Percentiles rank a stretch among this genome's conserved stretches.
These are phyloP conservation scores for Ophion ventricosus DNA, from an alignment of 2,888 invertebrate species.

Conservation along the genomic window DNA sequence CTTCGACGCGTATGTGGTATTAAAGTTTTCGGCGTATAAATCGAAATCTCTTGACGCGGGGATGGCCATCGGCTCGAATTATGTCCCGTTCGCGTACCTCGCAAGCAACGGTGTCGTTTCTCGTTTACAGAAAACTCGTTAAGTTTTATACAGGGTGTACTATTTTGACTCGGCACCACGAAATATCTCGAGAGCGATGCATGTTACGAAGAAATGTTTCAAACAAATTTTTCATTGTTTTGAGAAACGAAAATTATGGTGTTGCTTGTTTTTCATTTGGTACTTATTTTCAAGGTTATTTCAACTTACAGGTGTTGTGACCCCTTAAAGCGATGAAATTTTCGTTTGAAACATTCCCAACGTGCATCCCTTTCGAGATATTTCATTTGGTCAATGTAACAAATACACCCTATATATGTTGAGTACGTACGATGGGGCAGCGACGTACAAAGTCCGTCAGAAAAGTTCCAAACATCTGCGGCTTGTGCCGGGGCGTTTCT, in stretches of 20 bases:
- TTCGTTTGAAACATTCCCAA: not conserved
- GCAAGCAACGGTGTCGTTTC: not conserved
- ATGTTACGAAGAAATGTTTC: not conserved
- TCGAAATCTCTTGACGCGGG: slow-evolving; percentile 18
- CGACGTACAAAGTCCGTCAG: slow-evolving; percentile 15
- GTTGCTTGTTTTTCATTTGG: not conserved
- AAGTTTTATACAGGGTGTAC: not conserved
- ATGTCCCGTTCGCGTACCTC: not conserved
- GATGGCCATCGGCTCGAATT: slow-evolving; percentile 30
- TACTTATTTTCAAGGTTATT: not conserved
- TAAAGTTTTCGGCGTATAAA: slow-evolving; percentile 9
- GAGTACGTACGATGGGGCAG: slow-evolving; percentile 4
- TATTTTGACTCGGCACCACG: not conserved
- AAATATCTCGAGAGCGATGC: not conserved
- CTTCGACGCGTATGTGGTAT: not conserved
- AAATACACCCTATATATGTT: not conserved
- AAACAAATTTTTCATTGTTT: no score
- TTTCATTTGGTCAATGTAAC: not conserved
- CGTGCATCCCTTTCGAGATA: not conserved
- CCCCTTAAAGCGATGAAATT: not conserved
- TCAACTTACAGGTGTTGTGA: no score
- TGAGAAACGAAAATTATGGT: not conserved
- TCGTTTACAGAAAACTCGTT: slow-evolving; percentile 22
- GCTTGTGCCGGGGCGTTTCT: slow-evolving; percentile 63
- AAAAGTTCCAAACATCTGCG: slow-evolving; percentile 58